Percentiles rank a stretch among this genome's conserved stretches.
These are phyloP conservation scores for Trachelus troglodyta DNA, from an alignment of 2,888 invertebrate genomes.

Conservation along the genomic window DNA sequence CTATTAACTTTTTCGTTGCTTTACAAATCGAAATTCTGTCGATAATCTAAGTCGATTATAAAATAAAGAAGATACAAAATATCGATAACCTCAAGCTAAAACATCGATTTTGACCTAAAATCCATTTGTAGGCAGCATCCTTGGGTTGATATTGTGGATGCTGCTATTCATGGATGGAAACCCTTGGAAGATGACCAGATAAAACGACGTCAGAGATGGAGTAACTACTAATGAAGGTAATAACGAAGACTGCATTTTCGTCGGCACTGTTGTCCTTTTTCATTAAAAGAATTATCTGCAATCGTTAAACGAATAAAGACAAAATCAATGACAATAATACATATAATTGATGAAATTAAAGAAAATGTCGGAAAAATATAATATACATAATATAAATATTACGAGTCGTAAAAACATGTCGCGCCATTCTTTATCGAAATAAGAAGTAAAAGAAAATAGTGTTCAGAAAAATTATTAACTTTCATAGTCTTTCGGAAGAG, in stretches of 20 bases:
- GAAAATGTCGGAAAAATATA: too few species aligned
- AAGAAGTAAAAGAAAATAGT: not conserved
- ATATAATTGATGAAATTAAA: too few species aligned
- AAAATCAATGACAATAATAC: not conserved
- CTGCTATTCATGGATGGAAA: not conserved
- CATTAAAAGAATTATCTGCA: constrained; percentile 38
- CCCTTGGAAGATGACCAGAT: not conserved
- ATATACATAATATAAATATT: too few species aligned
- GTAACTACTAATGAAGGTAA: constrained; percentile 39
- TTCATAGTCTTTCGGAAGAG: not conserved
- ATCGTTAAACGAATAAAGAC: not conserved
- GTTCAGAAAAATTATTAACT: not conserved
- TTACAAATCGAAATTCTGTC: too few species aligned
- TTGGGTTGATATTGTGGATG: not conserved
- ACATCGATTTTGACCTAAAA: too few species aligned
- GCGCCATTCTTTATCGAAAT: not conserved
- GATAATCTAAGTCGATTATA: too few species aligned
- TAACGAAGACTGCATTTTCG: constrained; percentile 43
- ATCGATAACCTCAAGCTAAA: too few species aligned
- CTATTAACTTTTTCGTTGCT: too few species aligned
- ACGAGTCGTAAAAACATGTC: not conserved
- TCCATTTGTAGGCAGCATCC: too few species aligned
- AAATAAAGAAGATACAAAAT: too few species aligned
- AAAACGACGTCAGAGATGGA: constrained; percentile 9
- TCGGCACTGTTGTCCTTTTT: constrained; percentile 30